A percentile compares a stretch with the other conserved stretches of the same genome.
phyloP scores from a whole-genome alignment of 2,888 invertebrate species.

The Luperina testacea region DNA sequence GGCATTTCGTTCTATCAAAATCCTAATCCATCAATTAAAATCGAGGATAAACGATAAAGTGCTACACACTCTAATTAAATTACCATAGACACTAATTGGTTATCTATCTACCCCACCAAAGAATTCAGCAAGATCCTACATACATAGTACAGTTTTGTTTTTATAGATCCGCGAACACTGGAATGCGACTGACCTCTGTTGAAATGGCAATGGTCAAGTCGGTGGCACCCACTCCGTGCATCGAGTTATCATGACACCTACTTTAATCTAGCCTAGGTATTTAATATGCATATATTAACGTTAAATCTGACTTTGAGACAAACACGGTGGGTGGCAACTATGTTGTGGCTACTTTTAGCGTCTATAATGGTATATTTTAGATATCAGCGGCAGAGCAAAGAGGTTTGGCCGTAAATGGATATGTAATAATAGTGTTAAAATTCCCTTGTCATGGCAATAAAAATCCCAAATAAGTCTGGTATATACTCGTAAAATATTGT shows the following conservation, averaged over 20 bases:
- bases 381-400: slow-evolving; percentile 5
- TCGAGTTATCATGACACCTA: slow-evolving; percentile 65
- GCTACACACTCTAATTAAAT: slow-evolving; percentile 3
- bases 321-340: slow-evolving; percentile 49
- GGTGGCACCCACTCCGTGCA: slow-evolving; percentile 73
- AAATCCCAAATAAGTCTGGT: neutral
- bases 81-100: slow-evolving; percentile 8
- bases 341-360: slow-evolving; percentile 14
- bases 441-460: neutral
- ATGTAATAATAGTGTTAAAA: slow-evolving; percentile 13
- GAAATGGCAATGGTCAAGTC: slow-evolving; percentile 71
- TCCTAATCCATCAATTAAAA: slow-evolving; percentile 11
- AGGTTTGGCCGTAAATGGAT: neutral
- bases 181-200: slow-evolving; percentile 75
- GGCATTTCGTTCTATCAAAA: slow-evolving; percentile 1
- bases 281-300: slow-evolving; percentile 60
- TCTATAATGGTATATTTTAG: neutral
- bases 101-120: neutral
- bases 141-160: slow-evolving; percentile 54
- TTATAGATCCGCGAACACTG: slow-evolving; percentile 63
- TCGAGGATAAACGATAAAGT: slow-evolving; percentile 17
- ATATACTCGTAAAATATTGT: neutral
- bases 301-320: slow-evolving; percentile 38
- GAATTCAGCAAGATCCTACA: neutral
- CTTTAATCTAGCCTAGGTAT: slow-evolving; percentile 55